Evolutionary conservation across 2,113 vertebrate species (phyloP).

Genomic region (Onychostoma macrolepis): DNA sequence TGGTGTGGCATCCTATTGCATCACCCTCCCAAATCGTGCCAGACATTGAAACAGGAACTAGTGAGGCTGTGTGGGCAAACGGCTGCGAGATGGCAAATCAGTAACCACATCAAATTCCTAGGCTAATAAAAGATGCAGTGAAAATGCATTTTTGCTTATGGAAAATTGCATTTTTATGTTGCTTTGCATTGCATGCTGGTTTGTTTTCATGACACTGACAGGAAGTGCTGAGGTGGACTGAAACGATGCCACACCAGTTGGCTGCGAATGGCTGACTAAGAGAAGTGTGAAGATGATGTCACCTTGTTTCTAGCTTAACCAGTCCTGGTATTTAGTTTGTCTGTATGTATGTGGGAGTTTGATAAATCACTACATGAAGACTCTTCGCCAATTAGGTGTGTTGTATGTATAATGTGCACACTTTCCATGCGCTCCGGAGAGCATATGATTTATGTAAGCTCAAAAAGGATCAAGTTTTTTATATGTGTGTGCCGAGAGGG

Average conservation of each 20-base stretch:
- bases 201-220: slow-evolving; percentile 33
- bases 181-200: slow-evolving; percentile 35
- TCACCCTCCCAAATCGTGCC: slow-evolving; percentile 19
- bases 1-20: slow-evolving; percentile 40
- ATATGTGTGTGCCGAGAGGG: background rate
- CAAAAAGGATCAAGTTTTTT: background rate
- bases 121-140: slow-evolving; percentile 18
- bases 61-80: slow-evolving; percentile 7
- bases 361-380: background rate
- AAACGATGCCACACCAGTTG: slow-evolving; percentile 41
- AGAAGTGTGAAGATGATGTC: slow-evolving; percentile 47
- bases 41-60: slow-evolving; percentile 30
- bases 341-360: background rate
- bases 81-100: slow-evolving; percentile 1
- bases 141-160: slow-evolving; percentile 10
- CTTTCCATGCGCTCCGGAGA: background rate
- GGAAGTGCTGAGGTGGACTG: slow-evolving; percentile 49
- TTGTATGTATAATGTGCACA: slow-evolving; percentile 23
- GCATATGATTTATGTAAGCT: slow-evolving; percentile 18
- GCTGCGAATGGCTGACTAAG: slow-evolving; percentile 24
- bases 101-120: slow-evolving; percentile 4
- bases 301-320: slow-evolving; percentile 40
- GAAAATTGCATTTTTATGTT: slow-evolving; percentile 26
- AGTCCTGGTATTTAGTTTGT: background rate
- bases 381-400: background rate